Evolutionary conservation across 2,113 vertebrate species (phyloP).

Genomic region (Dipodomys merriami): DNA sequence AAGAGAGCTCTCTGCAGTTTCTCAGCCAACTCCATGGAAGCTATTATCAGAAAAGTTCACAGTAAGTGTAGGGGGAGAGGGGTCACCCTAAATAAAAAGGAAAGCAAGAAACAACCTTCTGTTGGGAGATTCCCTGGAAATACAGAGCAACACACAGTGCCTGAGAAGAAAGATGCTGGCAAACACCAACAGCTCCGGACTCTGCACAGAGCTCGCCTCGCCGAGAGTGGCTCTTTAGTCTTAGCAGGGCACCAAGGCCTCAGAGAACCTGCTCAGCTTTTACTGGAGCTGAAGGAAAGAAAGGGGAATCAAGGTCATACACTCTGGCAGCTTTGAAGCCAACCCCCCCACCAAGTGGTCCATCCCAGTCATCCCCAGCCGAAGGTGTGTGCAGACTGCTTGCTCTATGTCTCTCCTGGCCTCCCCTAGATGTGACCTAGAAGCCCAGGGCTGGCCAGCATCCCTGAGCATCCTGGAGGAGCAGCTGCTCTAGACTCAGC

Average conservation of each 20-base stretch:
- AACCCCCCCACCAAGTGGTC: not conserved
- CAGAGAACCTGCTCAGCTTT: not conserved
- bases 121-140: not conserved
- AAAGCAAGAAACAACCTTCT: slow-evolving; percentile 6
- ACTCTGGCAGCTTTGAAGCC: slow-evolving; percentile 14
- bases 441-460: not conserved
- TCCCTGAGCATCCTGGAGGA: not conserved
- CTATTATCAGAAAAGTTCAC: not conserved
- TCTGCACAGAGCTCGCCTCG: not conserved
- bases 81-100: slow-evolving; percentile 54
- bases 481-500: not conserved
- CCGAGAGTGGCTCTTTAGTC: not conserved
- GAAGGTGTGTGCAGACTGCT: not conserved
- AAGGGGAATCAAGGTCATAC: not conserved
- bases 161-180: not conserved
- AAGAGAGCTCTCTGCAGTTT: not conserved
- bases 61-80: not conserved
- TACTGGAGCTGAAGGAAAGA: not conserved
- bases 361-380: not conserved
- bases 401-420: accelerated
- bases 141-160: not conserved
- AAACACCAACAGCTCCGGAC: accelerated
- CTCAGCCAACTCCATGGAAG: not conserved
- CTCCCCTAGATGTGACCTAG: not conserved
- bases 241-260: not conserved